Evolutionary conservation across 37 sponge, comb jelly and placozoan species (phyloP).

Genomic region (Geodia barretti): DNA sequence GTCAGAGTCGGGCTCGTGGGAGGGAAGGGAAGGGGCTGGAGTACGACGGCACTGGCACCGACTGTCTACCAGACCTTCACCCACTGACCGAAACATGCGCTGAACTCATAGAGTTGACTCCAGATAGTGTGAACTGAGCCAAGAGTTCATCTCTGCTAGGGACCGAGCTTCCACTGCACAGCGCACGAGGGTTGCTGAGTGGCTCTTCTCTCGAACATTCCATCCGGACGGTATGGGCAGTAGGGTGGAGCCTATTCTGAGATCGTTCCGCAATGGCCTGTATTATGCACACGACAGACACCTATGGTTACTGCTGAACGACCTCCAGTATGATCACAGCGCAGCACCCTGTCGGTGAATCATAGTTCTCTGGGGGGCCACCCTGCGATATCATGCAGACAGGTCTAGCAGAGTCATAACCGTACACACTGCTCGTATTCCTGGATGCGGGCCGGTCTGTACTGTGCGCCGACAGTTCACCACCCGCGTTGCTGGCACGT

Average conservation of each 20-base stretch:
- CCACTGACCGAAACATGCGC: neutral
- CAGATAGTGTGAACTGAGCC: neutral
- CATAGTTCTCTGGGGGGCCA: neutral
- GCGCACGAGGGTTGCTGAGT: neutral
- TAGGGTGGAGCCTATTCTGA: neutral
- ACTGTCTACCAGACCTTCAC: too few species aligned
- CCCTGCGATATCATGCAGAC: neutral
- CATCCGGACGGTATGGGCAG: neutral
- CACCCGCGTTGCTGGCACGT: too few species aligned
- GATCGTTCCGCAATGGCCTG: neutral
- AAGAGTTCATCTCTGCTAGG: too few species aligned
- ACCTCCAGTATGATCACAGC: slow-evolving; percentile 10
- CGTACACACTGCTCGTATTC: neutral
- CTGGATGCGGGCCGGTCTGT: slow-evolving; percentile 34
- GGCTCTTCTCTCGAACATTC: neutral
- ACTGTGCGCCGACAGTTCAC: neutral
- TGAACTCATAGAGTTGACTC: neutral
- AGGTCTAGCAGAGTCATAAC: slow-evolving; percentile 4
- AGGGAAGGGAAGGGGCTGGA: slow-evolving; percentile 28
- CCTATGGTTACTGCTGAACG: slow-evolving; percentile 10
- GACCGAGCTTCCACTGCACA: too few species aligned
- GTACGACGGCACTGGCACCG: slow-evolving; percentile 20
- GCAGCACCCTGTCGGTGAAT: neutral
- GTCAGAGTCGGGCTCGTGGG: neutral
- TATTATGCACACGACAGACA: too few species aligned